Conservation (phyloP, 2,888 invertebrate species). For the Apamea monoglypha region DNA sequence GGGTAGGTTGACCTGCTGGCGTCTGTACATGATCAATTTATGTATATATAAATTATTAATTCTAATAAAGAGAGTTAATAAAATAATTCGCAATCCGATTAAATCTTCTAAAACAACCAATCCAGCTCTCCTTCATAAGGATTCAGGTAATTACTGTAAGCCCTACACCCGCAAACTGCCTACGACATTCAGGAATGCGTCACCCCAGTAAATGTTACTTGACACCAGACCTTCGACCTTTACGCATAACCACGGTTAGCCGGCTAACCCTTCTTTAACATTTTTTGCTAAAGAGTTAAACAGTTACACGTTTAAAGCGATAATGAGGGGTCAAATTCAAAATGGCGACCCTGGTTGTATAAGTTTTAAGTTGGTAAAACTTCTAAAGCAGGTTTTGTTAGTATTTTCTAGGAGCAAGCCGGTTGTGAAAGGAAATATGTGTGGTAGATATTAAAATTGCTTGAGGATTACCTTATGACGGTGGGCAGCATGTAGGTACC, state of each 20-base stretch:
- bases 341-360: not conserved
- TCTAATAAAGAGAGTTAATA: not conserved
- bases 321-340: slow-evolving; percentile 35
- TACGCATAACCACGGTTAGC: slow-evolving; percentile 48
- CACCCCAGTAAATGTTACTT: slow-evolving; percentile 76
- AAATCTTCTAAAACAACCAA: not conserved
- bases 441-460: not conserved
- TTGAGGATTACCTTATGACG: not conserved
- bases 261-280: slow-evolving; percentile 30
- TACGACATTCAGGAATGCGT: slow-evolving; percentile 68
- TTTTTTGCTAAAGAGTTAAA: slow-evolving; percentile 38
- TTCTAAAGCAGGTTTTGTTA: not conserved
- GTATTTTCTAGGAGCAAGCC: not conserved
- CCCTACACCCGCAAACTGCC: slow-evolving; percentile 26
- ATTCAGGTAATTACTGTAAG: not conserved
- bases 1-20: too few relatives aligned
- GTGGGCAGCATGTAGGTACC: too few relatives aligned
- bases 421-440: not conserved
- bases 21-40: not conserved
- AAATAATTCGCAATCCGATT: not conserved
- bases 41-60: not conserved
- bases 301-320: slow-evolving; percentile 19
- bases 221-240: slow-evolving; percentile 70
- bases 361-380: not conserved
- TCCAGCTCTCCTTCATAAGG: not conserved